Base-by-base conservation (phyloP, 2,113 vertebrate species). In the Bubo scandiacus region DNA sequence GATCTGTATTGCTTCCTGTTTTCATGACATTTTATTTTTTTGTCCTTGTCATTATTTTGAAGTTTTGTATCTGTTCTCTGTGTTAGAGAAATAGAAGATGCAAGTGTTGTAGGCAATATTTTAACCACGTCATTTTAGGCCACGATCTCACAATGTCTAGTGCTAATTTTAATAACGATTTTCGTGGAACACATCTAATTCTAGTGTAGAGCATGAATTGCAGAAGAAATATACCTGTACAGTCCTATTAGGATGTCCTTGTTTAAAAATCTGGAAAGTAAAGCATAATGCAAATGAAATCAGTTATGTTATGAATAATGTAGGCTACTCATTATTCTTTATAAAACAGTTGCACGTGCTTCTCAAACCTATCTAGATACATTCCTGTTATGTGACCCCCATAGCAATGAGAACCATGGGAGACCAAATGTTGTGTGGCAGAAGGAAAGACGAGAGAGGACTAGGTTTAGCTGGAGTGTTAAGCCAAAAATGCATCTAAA, bases 251-350 rank as follows among this genome's bases (percentile, higher is more conserved):
- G 55, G 59, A 95, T 91, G 89, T 83, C 90, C 96, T 95, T 95
- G 85, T 91, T 96, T 95, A 83, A 97, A 94, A 94, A 92, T 70
- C 82, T 92, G 63, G 85, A 84, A 96, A 96, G 96, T 75, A 93
- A 96, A 91, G 68, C 67, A 77, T 80, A 95, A 95, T 94, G 89
- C 91, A 96, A 97, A 96, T 96, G 87, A 92, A 96, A 96, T 83
- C 96, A 94, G 86, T 93, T 88, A 83, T 12, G 90, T 74, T 87
- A 97, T 96, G 81, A 96, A 95, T 96, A 96, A 97, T 96, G 94
- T 95, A 96, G 63, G 61, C 45, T 86, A 67, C 54, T 87, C 85
- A 95, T 94, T 96, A 95, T 80, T 94, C 93, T 96, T 94, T 95
- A 55, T 51, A 92, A 93, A 96, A 96, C 43, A 80, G 78, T 83